Conservation (phyloP, 2,888 invertebrate species). For the Imbricaverruca yamaguchii region DNA sequence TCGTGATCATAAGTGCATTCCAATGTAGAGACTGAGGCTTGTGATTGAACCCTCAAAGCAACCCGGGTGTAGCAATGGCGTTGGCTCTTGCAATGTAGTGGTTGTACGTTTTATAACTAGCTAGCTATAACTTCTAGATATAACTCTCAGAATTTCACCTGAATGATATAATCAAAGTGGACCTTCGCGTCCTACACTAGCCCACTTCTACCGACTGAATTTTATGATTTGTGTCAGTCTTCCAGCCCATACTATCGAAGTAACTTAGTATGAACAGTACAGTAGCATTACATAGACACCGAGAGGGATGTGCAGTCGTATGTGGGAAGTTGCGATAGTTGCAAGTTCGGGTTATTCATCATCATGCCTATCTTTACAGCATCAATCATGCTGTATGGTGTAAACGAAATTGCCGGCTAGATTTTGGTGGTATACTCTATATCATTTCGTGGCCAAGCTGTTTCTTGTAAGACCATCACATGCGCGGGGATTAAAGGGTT, state of each 20-base stretch:
- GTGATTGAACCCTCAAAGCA: not conserved
- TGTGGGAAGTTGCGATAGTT: no score
- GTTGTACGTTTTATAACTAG: slow-evolving; percentile 10
- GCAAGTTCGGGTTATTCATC: no score
- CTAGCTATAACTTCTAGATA: not conserved
- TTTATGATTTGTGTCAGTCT: not conserved
- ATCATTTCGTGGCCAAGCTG: no score
- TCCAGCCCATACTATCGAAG: not conserved
- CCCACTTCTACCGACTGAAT: not conserved
- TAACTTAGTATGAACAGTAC: no score
- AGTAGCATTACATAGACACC: no score
- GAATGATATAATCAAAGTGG: not conserved
- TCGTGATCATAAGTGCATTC: not conserved
- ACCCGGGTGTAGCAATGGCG: not conserved
- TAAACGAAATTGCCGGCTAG: no score
- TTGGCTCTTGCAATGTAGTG: not conserved
- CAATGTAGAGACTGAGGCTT: not conserved
- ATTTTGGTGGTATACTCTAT: no score
- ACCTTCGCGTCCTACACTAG: not conserved
- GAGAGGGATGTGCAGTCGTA: no score
- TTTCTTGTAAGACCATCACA: no score
- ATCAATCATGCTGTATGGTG: no score
- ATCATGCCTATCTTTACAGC: no score
- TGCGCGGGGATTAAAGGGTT: no score
- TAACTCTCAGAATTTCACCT: not conserved